Evolutionary conservation across 2,113 vertebrate genomes (phyloP).

Genomic region (Oreotrochilus melanogaster): DNA sequence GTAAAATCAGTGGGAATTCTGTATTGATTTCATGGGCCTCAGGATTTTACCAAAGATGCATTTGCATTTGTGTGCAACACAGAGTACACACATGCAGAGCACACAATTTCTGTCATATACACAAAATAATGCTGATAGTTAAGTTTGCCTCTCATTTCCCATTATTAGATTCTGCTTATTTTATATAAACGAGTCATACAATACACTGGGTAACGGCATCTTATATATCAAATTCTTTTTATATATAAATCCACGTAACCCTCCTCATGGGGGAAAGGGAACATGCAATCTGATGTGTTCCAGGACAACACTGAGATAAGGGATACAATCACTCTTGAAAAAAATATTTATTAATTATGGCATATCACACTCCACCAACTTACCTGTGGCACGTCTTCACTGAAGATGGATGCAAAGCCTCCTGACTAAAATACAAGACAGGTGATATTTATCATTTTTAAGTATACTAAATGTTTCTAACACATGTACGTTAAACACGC

Average conservation of each 20-base stretch:
- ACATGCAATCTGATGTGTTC: neutral
- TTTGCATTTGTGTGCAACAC: neutral
- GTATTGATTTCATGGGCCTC: neutral
- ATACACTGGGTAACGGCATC: neutral
- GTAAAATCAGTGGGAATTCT: neutral
- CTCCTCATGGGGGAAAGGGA: neutral
- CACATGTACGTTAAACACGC: accelerated
- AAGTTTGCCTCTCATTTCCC: neutral
- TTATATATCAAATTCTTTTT: neutral
- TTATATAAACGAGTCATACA: neutral
- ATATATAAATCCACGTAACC: neutral
- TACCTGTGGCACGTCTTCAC: slow-evolving; percentile 79
- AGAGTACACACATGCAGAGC: neutral
- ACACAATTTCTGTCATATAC: neutral
- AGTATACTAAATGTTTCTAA: slow-evolving; percentile 9
- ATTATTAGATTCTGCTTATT: neutral
- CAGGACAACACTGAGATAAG: neutral
- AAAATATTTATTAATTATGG: neutral
- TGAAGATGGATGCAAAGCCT: slow-evolving; percentile 81
- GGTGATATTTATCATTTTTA: slow-evolving; percentile 69
- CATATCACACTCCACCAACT: neutral
- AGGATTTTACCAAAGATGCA: neutral
- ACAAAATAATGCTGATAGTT: neutral
- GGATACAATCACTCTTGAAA: neutral
- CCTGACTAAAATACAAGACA: slow-evolving; percentile 79